These are phyloP conservation scores for Chrysemys picta DNA, from an alignment of 2,113 vertebrate species.

Conservation along the genomic window DNA sequence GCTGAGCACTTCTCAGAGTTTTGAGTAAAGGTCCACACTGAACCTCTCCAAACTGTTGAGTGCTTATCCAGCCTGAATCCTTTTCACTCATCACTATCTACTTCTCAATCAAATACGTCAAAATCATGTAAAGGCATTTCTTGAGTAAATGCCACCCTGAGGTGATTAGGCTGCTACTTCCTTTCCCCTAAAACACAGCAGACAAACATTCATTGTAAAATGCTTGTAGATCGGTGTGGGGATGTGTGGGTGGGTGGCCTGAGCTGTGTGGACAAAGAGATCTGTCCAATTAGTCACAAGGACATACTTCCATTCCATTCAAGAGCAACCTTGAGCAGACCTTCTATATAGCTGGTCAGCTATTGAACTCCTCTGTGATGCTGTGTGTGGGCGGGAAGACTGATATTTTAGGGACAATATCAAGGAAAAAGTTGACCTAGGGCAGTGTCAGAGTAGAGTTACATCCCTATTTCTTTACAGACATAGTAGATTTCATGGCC, in stretches of 20 bases:
- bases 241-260: background rate
- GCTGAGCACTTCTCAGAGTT: background rate
- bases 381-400: background rate
- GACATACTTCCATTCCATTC: background rate
- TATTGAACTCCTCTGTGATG: background rate
- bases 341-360: background rate
- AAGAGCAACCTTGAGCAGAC: background rate
- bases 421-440: background rate
- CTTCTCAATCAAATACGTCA: background rate
- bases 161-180: background rate
- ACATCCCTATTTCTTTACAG: background rate
- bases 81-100: background rate
- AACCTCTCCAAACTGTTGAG: background rate
- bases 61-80: background rate
- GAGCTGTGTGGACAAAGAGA: background rate
- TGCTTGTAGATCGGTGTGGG: background rate
- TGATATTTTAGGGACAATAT: background rate
- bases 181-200: background rate
- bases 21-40: background rate
- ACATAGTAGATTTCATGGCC: background rate
- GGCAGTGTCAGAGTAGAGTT: background rate
- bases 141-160: background rate
- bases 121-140: background rate
- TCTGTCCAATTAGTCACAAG: fast-evolving
- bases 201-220: background rate